Evolutionary conservation across 2,888 invertebrate genomes (phyloP).

Genomic region (Cosmia pyralina): DNA sequence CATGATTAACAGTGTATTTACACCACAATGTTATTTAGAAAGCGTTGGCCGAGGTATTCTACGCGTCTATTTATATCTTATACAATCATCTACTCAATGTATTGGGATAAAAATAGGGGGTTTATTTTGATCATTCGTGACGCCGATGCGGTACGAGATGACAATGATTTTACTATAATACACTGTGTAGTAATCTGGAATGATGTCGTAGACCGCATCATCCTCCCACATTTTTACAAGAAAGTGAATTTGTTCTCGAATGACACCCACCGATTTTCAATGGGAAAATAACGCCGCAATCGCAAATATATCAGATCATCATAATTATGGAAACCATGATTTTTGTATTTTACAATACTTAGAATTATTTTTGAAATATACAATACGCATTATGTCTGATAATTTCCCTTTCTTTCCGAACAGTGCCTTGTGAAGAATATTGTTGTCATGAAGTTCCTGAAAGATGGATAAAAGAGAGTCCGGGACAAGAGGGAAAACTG

Average conservation of each 20-base stretch:
- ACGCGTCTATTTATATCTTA: conserved; percentile 49
- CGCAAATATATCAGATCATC: conserved; percentile 68
- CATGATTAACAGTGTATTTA: conserved; percentile 41
- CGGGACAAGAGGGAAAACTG: not conserved
- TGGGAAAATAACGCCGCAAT: conserved; percentile 66
- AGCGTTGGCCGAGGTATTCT: conserved; percentile 53
- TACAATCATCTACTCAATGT: conserved; percentile 51
- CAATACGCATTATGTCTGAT: not conserved
- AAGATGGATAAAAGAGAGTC: not conserved
- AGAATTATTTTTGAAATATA: not conserved
- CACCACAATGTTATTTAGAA: conserved; percentile 34
- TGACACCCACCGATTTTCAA: conserved; percentile 70
- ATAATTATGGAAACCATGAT: conserved; percentile 68
- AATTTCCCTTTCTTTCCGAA: too few relatives aligned
- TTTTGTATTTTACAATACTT: conserved; percentile 3
- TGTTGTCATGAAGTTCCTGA: not conserved
- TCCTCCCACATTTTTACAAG: conserved; percentile 26
- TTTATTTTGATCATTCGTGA: conserved; percentile 61
- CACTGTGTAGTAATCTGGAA: conserved; percentile 22
- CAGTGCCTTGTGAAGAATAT: not conserved
- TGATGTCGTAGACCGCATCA: conserved; percentile 26
- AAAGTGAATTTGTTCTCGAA: conserved; percentile 71
- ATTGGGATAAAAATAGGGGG: conserved; percentile 56
- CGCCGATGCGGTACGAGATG: conserved; percentile 21
- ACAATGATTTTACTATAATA: conserved; percentile 36